A percentile compares a stretch with the other conserved stretches of the same genome.
phyloP scores from a whole-genome alignment of 1,140 invertebrate genomes.

The Cherax destructor region DNA sequence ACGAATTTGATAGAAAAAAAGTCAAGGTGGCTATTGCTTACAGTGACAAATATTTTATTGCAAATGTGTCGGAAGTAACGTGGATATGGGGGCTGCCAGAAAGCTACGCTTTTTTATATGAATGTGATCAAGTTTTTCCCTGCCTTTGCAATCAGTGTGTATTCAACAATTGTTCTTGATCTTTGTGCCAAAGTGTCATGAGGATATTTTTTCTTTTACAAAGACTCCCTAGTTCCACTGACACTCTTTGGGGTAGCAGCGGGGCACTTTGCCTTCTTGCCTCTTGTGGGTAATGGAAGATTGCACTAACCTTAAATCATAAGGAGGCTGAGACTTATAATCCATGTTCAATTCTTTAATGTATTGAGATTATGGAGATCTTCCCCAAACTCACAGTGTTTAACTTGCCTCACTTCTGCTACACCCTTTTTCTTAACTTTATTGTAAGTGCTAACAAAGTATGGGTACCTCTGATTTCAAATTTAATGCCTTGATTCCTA shows the following conservation, averaged over 20 bases:
- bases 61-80: not conserved
- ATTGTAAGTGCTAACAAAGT: conserved; percentile 39
- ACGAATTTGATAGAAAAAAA: no score
- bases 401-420: conserved; percentile 34
- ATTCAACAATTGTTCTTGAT: conserved; percentile 45
- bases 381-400: conserved; percentile 31
- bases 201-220: conserved; percentile 46
- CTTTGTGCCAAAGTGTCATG: conserved; percentile 56
- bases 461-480: conserved; percentile 45
- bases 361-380: conserved; percentile 13
- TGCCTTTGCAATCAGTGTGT: conserved; percentile 55
- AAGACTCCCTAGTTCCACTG: conserved; percentile 27
- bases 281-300: conserved; percentile 22
- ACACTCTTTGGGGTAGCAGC: conserved; percentile 17
- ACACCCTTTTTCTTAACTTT: conserved; percentile 1
- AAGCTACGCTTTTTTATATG: conserved; percentile 50
- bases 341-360: conserved; percentile 22
- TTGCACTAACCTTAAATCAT: not conserved
- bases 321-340: conserved; percentile 5
- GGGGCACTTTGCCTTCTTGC: conserved; percentile 17
- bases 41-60: not conserved
- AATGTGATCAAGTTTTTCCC: conserved; percentile 54
- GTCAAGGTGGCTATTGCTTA: no score
- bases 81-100: conserved; percentile 50
- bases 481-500: conserved; percentile 32